Evolutionary conservation across 2,888 invertebrate genomes (phyloP).

Genomic region (Drosophila melanocephala): DNA sequence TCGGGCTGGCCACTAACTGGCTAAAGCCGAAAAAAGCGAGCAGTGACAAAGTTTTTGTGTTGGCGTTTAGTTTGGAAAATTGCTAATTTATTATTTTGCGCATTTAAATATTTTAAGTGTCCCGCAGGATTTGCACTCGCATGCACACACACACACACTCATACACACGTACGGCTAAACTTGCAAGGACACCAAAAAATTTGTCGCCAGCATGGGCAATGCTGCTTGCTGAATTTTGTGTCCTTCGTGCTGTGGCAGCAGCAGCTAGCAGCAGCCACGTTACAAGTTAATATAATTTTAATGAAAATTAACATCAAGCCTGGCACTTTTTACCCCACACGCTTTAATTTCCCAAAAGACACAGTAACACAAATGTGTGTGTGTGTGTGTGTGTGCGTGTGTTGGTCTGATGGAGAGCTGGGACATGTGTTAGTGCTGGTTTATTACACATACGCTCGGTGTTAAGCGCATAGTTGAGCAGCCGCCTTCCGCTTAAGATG

Average conservation of each 20-base stretch:
- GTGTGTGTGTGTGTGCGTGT: constrained; percentile 18
- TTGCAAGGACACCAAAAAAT: constrained; percentile 80
- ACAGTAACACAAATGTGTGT: constrained; percentile 34
- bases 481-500: constrained; percentile 47
- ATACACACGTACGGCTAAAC: constrained; percentile 43
- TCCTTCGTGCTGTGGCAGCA: constrained; percentile 26
- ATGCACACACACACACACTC: constrained; percentile 32
- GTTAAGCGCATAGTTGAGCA: constrained; percentile 74
- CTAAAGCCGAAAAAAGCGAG: constrained; percentile 21
- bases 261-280: constrained; percentile 60
- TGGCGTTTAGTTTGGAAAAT: constrained; percentile 69
- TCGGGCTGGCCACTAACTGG: constrained; percentile 1
- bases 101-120: constrained; percentile 83
- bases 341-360: constrained; percentile 81
- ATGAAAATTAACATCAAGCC: constrained; percentile 82
- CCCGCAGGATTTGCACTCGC: constrained; percentile 69
- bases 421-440: constrained; percentile 58
- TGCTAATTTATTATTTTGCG: constrained; percentile 82
- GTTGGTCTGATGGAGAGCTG: constrained; percentile 19
- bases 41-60: constrained; percentile 42
- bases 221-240: constrained; percentile 23
- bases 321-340: constrained; percentile 74
- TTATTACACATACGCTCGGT: constrained; percentile 71
- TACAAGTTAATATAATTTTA: constrained; percentile 83
- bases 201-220: constrained; percentile 58